Evolutionary conservation across 2,113 vertebrate species (phyloP), one percentile per base, ranked within the genome.

Genomic region (Xerus inauris): DNA sequence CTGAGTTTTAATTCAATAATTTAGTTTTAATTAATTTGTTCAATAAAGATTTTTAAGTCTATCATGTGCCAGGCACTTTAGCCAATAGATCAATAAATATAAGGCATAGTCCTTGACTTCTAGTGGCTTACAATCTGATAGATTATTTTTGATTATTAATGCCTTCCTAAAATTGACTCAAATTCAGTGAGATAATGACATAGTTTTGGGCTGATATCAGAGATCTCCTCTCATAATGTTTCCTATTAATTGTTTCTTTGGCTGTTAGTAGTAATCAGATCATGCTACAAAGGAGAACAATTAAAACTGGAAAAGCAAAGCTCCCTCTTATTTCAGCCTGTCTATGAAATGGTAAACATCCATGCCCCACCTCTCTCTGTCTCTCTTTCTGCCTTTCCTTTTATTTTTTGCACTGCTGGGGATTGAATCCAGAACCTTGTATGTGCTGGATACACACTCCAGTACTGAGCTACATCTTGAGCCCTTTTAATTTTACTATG

Each of bases 311-410:
- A 79, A 85, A 97, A 95, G 84, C n/a, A 79, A 67, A 77, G 28
- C 62, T 32, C 38, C 22, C 77, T 97, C 40, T 51, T 83, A 0
- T 95, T 97, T 92, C 96, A 94, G 32, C 80, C 95, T 97, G 77
- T 91, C 95, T 96, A 57, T 72, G 90, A 97, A 96, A 87, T 95
- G 83, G 8, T 94, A 94, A 83, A 64, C 92, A 40, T 79, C 77
- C 54, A 93, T 79, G 35, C 69, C 94, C 64, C 19, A 57, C 54
- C 54, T 57, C 54, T 65, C 30, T 35, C 13, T 67, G 13, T 32
- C 64, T 35, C 13, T 64, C 62, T 65, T 28, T 65, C 5, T 67
- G 30, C 32, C 12, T 32, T 57, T 54, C 5, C 1, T 54, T 54
- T 54, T 57, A 20, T 57, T 57, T 57, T 54, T 54, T 57, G 5